phyloP scores from a whole-genome alignment of 2,113 vertebrate species.

The Bombycilla garrulus region DNA sequence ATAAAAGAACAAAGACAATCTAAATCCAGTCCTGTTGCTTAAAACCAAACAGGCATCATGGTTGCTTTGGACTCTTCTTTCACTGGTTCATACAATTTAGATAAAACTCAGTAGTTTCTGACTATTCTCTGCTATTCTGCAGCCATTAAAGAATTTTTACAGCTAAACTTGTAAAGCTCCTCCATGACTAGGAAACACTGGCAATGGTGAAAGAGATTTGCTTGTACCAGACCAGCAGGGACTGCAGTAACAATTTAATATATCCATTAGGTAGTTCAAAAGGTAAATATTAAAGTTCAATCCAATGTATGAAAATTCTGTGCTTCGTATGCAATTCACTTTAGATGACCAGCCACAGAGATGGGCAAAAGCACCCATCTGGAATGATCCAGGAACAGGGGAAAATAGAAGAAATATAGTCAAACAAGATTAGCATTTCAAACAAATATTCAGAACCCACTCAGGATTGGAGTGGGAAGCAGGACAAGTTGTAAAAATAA shows the following conservation, averaged over 20 bases:
- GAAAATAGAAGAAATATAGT: constrained; percentile 50
- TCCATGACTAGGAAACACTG: not conserved
- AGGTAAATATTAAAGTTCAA: constrained; percentile 36
- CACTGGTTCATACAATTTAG: not conserved
- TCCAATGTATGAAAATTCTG: constrained; percentile 29
- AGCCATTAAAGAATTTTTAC: constrained; percentile 25
- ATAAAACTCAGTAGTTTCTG: constrained; percentile 28
- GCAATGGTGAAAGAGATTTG: constrained; percentile 16
- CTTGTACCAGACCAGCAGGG: constrained; percentile 24
- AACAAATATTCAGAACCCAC: not conserved
- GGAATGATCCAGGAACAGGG: constrained; percentile 36
- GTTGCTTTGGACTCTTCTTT: not conserved
- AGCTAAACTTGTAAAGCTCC: not conserved
- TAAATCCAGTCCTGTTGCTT: constrained; percentile 9
- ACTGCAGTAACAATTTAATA: constrained; percentile 10
- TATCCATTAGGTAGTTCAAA: not conserved
- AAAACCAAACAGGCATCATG: not conserved
- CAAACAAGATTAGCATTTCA: constrained; percentile 25
- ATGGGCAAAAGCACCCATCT: constrained; percentile 23
- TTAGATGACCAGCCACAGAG: constrained; percentile 45
- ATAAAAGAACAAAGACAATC: constrained; percentile 35
- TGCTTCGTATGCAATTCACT: constrained; percentile 14
- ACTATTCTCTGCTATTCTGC: not conserved
- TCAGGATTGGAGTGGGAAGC: not conserved
- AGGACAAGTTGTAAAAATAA: constrained; percentile 16